Evolutionary conservation across 2,888 invertebrate genomes (phyloP), one percentile per base, ranked within the genome.

Genomic region (Psylliodes chrysocephalus): DNA sequence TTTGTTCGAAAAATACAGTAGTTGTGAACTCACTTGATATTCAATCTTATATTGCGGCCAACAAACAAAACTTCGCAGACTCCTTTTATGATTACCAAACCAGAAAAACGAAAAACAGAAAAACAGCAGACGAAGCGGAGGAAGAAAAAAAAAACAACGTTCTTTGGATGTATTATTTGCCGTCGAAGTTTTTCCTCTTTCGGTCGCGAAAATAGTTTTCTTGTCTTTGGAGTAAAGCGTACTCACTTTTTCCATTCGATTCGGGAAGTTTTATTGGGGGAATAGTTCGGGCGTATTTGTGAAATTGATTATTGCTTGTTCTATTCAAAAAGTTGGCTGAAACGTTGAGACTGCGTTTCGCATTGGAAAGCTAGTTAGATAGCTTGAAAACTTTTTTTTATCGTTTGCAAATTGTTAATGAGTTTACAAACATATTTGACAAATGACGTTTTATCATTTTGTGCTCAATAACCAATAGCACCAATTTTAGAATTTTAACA

Each of bases 181-280:
- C 12, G 47, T 8, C 22, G 49, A 28, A 49, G 49, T 49, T 49
- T 42, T 49, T 49, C 28, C n/a, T n/a, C n/a, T n/a, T 25, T 7
- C 15, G 0, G 28, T 12, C 25, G 14, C 8, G 28, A 28, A 28
- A 49, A 28, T 49, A 49, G 49, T 49, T 49, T 49, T 25, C 49
- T 49, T 49, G 49, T 49, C 28, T 49, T 49, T 14, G n/a, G n/a
- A n/a, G n/a, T n/a, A 49, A 49, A 30, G 28, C 28, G 19, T 28
- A 49, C 49, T 28, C 49, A 14, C 49, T 49, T 7, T 10, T 49
- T 49, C 49, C 28, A 49, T 49, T 49, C 49, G 49, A 49, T 49
- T 49, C 14, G 8, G 7, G 49, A 49, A 49, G 49, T 49, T 49
- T 49, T 28, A 25, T 25, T 28, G 49, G 49, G n/a, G 18, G 12